phyloP scores from a whole-genome alignment of 2,797 vertebrate genomes.

The Semotilus atromaculatus region DNA sequence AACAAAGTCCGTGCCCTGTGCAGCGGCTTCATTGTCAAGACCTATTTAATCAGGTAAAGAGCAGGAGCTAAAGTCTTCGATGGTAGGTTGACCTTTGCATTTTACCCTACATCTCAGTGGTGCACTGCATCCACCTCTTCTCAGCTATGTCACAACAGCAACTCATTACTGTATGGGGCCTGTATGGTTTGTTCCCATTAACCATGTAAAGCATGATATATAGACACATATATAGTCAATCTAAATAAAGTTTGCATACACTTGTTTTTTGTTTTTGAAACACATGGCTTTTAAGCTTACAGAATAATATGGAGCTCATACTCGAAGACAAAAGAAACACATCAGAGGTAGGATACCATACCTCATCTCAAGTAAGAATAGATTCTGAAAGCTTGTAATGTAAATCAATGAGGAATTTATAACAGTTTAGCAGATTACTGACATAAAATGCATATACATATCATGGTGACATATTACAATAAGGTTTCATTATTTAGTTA shows the following conservation, averaged over 20 bases:
- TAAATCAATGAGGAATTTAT: neutral
- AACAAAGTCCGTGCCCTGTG: constrained; percentile 21
- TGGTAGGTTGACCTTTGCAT: constrained; percentile 34
- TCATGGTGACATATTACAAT: no score
- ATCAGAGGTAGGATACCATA: no score
- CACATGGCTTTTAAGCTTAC: neutral
- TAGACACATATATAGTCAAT: neutral
- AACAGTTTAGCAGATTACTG: neutral
- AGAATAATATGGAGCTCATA: neutral
- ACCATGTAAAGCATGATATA: neutral
- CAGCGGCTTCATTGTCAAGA: constrained; percentile 49
- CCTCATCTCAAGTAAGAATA: neutral
- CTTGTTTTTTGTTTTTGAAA: neutral
- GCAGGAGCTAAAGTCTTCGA: constrained; percentile 33
- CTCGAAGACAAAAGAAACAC: neutral
- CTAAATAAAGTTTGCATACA: no score
- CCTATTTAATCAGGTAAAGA: constrained; percentile 47
- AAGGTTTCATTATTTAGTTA: no score
- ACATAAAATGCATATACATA: neutral
- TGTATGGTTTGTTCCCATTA: neutral
- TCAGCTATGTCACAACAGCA: neutral
- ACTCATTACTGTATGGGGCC: neutral
- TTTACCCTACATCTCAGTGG: neutral
- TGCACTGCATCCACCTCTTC: constrained; percentile 1
- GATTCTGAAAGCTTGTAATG: neutral